A percentile compares a stretch with the other conserved stretches of the same genome.
These are phyloP conservation scores for Rhabdomys pumilio DNA, from an alignment of 2,797 vertebrate species.

Conservation along the genomic window DNA sequence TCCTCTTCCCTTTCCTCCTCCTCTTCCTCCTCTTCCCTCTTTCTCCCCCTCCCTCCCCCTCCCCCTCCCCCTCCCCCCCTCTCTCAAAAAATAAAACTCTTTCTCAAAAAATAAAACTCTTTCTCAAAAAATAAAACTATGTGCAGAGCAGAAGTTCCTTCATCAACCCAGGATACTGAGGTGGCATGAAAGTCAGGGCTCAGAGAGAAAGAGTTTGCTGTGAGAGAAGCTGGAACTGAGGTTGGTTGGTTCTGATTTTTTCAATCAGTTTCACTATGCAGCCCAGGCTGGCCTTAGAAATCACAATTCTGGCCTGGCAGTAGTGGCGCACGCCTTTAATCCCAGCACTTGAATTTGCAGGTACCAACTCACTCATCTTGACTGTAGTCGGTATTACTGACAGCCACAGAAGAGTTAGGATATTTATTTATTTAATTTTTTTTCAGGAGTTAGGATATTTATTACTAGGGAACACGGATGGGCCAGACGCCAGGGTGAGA, in stretches of 20 bases:
- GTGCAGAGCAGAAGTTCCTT: background rate
- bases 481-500: background rate
- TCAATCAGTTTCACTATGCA: background rate
- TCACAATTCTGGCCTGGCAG: background rate
- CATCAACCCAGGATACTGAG: background rate
- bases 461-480: background rate
- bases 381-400: background rate
- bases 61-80: too few species aligned
- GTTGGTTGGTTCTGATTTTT: background rate
- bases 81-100: too few species aligned
- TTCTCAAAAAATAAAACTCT: too few species aligned
- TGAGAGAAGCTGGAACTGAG: background rate
- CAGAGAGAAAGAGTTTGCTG: background rate
- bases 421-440: background rate
- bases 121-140: background rate
- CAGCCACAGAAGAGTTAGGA: background rate
- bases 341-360: background rate
- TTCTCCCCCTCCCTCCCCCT: too few species aligned
- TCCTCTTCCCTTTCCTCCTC: too few species aligned
- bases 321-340: too few species aligned
- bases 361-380: background rate
- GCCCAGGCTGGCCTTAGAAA: background rate
- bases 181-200: background rate
- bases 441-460: background rate
- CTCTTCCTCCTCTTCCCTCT: fast-evolving